These are phyloP conservation scores for Anastrepha ludens DNA, from an alignment of 1,140 invertebrate species.

Conservation along the genomic window DNA sequence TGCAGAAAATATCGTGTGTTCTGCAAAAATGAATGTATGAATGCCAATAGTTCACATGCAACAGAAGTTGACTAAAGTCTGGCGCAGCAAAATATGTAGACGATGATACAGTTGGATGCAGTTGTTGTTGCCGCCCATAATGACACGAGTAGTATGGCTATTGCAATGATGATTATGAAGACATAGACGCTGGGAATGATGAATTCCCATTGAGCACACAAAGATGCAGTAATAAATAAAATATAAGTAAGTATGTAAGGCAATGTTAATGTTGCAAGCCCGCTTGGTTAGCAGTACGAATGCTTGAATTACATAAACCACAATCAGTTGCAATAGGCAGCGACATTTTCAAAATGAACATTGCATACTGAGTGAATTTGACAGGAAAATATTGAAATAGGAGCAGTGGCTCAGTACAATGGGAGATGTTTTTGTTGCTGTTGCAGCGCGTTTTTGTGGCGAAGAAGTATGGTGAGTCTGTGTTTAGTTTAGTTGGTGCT, in stretches of 20 bases:
- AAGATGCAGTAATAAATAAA: neutral
- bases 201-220: conserved; percentile 2
- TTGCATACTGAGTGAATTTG: neutral
- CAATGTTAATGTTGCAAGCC: neutral
- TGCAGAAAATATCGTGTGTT: no score
- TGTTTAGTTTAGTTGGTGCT: neutral
- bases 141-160: neutral
- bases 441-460: neutral
- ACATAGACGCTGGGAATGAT: conserved; percentile 28
- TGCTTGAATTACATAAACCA: neutral
- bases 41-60: no score
- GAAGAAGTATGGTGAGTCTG: neutral
- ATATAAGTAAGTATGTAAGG: neutral
- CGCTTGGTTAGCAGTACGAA: neutral
- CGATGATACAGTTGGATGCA: no score
- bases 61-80: no score
- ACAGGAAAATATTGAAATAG: conserved; percentile 29
- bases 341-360: neutral
- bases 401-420: conserved; percentile 5
- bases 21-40: no score
- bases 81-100: no score
- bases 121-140: neutral
- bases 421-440: neutral
- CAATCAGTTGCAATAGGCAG: conserved; percentile 2
- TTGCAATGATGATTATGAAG: conserved; percentile 13